Conservation (phyloP, 2,113 vertebrate genomes). For the Syrrhaptes paradoxus region DNA sequence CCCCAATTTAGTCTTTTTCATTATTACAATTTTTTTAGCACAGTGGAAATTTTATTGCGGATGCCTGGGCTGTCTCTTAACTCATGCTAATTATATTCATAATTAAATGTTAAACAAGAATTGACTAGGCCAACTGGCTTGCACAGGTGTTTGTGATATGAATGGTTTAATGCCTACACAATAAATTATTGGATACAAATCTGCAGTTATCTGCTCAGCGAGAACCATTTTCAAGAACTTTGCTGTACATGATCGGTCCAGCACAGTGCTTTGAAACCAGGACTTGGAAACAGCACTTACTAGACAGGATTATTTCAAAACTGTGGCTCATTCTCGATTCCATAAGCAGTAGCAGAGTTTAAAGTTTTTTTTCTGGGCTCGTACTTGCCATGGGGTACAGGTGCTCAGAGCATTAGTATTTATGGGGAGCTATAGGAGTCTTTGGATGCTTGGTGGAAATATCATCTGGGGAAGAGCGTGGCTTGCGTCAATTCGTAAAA, state of each 20-base stretch:
- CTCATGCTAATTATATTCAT: slow-evolving; percentile 83
- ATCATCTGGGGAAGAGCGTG: neutral
- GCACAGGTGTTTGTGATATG: slow-evolving; percentile 81
- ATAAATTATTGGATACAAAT: slow-evolving; percentile 76
- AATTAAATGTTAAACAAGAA: slow-evolving; percentile 79
- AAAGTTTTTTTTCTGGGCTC: neutral
- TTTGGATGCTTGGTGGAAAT: neutral
- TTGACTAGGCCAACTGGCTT: slow-evolving; percentile 82
- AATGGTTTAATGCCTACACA: slow-evolving; percentile 74
- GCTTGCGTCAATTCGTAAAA: neutral
- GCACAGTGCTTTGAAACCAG: neutral
- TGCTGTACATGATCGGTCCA: neutral
- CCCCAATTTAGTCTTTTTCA: neutral
- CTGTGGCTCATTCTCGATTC: neutral
- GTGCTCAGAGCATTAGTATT: neutral
- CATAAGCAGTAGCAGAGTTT: neutral
- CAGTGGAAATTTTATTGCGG: slow-evolving; percentile 75
- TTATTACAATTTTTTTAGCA: slow-evolving; percentile 43
- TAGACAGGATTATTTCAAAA: neutral
- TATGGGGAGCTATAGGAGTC: neutral
- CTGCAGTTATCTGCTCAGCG: slow-evolving; percentile 52
- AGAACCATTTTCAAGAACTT: slow-evolving; percentile 64
- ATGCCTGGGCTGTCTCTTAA: slow-evolving; percentile 81
- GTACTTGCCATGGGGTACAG: neutral
- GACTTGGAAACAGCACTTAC: neutral